Evolutionary conservation across 2,888 invertebrate species (phyloP), one percentile per base, ranked within the genome.

Genomic region (Hyposoter didymator): DNA sequence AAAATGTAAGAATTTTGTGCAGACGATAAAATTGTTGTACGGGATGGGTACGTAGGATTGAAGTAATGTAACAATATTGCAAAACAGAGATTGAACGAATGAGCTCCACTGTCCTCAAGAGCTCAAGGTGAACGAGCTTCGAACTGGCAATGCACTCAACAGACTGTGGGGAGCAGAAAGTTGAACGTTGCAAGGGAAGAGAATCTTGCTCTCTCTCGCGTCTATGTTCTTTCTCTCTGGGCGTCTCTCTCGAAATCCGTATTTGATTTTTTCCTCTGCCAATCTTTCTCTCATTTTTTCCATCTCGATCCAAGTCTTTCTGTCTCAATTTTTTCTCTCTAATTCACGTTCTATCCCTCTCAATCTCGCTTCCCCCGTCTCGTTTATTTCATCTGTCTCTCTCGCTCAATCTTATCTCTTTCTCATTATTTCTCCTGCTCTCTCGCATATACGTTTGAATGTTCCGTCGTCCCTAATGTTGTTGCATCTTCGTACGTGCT

Each of bases 111-210:
- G 92, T 75, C 84, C 85, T 82, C 88, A 86, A 89, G 91, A 91
- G 91, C 93, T 93, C 93, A 93, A 93, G 93, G 93, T 93, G 92
- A 93, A 92, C 93, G 91, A 92, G 93, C 92, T 93, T 92, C 90
- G 90, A 91, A 91, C 92, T 91, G 91, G 91, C 92, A 90, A 91
- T 91, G 90, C 90, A 90, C 90, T 82, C 76, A 83, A 85, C 83
- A 59, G 35, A 59, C 55, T 52, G 69, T 79, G 72, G 78, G 67
- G 82, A 78, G 74, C 72, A 67, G 59, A 70, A 47, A 85, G 84
- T 70, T 67, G 69, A 78, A 82, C 78, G 78, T 5, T 59, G 81
- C 76, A 70, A 80, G 72, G 49, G 72, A 81, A 67, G 74, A 55
- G 74, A 55, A 69, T 66, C 66, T 52, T 49, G 49, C 64, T 76